Evolutionary conservation across 2,797 vertebrate genomes (phyloP).

Genomic region (Ctenochaetus hawaiiensis): DNA sequence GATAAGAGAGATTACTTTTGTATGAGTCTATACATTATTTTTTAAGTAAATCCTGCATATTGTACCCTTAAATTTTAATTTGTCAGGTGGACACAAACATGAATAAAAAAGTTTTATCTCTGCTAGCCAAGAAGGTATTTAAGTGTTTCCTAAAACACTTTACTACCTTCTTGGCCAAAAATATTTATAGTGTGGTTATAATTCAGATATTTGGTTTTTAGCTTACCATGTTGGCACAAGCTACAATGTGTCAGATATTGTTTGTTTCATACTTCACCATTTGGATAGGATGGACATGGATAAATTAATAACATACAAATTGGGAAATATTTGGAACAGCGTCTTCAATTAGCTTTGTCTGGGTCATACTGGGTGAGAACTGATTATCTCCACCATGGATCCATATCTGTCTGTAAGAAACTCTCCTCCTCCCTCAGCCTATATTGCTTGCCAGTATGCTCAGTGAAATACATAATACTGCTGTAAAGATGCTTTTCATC

Average conservation of each 20-base stretch:
- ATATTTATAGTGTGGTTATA: not conserved
- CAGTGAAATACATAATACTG: conserved; percentile 24
- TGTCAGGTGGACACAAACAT: too few relatives aligned
- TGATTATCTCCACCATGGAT: conserved; percentile 6
- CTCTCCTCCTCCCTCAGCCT: conserved; percentile 14
- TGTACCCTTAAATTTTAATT: too few relatives aligned
- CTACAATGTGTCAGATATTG: not conserved
- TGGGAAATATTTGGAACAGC: not conserved
- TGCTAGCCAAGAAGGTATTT: too few relatives aligned
- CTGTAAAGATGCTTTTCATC: conserved; percentile 34
- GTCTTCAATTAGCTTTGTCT: conserved; percentile 3
- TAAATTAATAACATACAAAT: not conserved
- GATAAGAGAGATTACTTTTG: too few relatives aligned
- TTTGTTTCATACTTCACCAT: not conserved
- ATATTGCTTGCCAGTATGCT: conserved; percentile 47
- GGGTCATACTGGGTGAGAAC: not conserved
- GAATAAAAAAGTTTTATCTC: too few relatives aligned
- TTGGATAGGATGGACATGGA: not conserved
- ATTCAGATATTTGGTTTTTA: not conserved
- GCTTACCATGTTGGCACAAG: not conserved
- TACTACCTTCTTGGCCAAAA: not conserved
- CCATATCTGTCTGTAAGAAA: conserved; percentile 4
- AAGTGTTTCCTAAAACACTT: too few relatives aligned
- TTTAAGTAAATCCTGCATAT: too few relatives aligned
- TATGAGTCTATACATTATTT: too few relatives aligned